Evolutionary conservation across 2,888 invertebrate species (phyloP).

Genomic region (Mongoloraphidia duomilia): DNA sequence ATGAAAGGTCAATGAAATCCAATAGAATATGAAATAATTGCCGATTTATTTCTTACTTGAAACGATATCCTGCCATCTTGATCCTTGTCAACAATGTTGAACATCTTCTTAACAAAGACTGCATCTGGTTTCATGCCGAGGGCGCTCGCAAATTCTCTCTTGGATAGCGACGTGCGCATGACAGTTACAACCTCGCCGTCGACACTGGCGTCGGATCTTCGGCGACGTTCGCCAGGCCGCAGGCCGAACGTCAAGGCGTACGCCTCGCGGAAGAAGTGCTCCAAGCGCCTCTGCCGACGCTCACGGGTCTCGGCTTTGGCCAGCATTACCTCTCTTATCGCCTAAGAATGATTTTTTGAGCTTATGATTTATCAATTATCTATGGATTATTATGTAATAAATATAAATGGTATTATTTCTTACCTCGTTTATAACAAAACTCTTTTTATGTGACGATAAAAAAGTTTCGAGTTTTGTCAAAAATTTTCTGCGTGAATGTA

Average conservation of each 20-base stretch:
- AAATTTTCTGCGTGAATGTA: slow-evolving; percentile 69
- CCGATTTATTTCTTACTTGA: slow-evolving; percentile 38
- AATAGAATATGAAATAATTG: too few species aligned
- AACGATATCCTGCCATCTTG: slow-evolving; percentile 88
- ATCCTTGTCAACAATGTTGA: slow-evolving; percentile 91
- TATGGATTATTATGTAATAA: neutral
- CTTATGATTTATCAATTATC: neutral
- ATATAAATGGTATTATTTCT: slow-evolving; percentile 12
- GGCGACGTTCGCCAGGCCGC: slow-evolving; percentile 68
- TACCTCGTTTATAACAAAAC: slow-evolving; percentile 56
- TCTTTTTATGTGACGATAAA: slow-evolving; percentile 68
- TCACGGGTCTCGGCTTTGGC: slow-evolving; percentile 89
- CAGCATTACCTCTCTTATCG: slow-evolving; percentile 72
- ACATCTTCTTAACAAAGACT: slow-evolving; percentile 93
- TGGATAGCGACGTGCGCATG: slow-evolving; percentile 83
- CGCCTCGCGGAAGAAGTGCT: slow-evolving; percentile 92
- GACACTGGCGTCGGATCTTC: slow-evolving; percentile 53
- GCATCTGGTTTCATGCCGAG: slow-evolving; percentile 91
- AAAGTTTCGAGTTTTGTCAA: slow-evolving; percentile 77
- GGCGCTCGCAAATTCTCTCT: slow-evolving; percentile 86
- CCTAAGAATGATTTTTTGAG: slow-evolving; percentile 26
- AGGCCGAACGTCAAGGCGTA: slow-evolving; percentile 87
- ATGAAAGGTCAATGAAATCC: neutral
- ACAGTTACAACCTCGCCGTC: slow-evolving; percentile 82
- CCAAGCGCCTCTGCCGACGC: slow-evolving; percentile 78